Evolutionary conservation across 2,113 vertebrate genomes (phyloP), one percentile per base, ranked within the genome.

Genomic region (Pomatorhinus ruficollis): DNA sequence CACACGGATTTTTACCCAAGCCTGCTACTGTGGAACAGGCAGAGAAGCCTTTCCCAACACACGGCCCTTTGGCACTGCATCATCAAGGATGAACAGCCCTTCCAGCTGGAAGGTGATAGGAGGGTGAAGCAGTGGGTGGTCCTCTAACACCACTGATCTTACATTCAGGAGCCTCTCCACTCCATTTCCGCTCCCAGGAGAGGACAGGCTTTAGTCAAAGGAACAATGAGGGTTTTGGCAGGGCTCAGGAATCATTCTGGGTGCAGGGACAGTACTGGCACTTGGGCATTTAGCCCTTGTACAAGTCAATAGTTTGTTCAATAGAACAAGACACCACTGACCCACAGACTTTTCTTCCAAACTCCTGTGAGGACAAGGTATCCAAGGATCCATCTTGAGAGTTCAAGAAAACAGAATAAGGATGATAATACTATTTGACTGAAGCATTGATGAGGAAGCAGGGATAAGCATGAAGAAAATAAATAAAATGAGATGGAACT

Each of bases 121-220:
- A 81, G 37, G 42, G 23, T 74, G 40, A 87, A 57, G 27, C 80
- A 47, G 42, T 12, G 35, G n/a, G 45, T 57, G 25, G 57, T 42
- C 14, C 76, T 74, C n/a, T 11, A 61, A 59, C 14, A 81, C 40
- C 63, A 60, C 28, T 24, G 19, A 61, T 44, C 14, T 52, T 37
- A 83, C 0, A 0, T 44, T 0, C 8, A 37, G 59, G 11, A 20
- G 31, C 9, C 31, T 80, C 53, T 27, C 47, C 21, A 21, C 56
- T 54, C 57, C 30, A 35, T 23, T 53, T 28, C 61, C 39, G 27
- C 42, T 90, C 22, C 63, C 45, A 14, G 2, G 15, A 21, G 19
- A 86, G 40, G 37, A 76, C n/a, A 88, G 64, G 53, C 27, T 68
- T 50, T 30, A 71, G 23, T 30, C 3, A 9, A 47, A 90, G 30